phyloP scores from a whole-genome alignment of 2,888 invertebrate species.

The Apoda limacodes region DNA sequence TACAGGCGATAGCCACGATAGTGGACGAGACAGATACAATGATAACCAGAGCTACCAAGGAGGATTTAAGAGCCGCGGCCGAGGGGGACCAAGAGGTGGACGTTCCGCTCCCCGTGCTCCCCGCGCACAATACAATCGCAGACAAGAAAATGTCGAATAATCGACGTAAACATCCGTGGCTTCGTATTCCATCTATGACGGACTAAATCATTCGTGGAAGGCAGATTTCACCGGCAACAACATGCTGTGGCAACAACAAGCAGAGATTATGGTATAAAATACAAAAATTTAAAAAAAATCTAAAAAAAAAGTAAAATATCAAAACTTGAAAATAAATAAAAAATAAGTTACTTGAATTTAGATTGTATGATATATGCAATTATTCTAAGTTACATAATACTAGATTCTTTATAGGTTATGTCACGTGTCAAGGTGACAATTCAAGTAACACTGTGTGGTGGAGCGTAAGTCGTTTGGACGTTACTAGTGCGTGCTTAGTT shows the following conservation, averaged over 20 bases:
- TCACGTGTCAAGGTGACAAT: constrained; percentile 34
- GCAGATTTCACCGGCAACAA: constrained; percentile 79
- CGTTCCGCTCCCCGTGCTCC: constrained; percentile 28
- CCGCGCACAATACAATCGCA: constrained; percentile 41
- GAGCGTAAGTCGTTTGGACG: no score
- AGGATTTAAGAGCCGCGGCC: constrained; percentile 68
- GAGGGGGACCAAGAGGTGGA: constrained; percentile 41
- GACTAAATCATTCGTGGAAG: constrained; percentile 72
- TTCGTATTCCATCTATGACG: constrained; percentile 32
- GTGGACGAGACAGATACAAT: constrained; percentile 61
- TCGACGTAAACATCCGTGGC: constrained; percentile 19
- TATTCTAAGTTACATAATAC: constrained; percentile 66
- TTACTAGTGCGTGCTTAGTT: constrained; percentile 43
- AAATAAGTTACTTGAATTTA: constrained; percentile 68
- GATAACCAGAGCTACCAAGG: constrained; percentile 63
- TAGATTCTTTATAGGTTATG: constrained; percentile 59
- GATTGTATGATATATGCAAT: constrained; percentile 67
- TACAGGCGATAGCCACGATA: constrained; percentile 50
- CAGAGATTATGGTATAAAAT: constrained; percentile 71
- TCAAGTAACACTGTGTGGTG: constrained; percentile 29
- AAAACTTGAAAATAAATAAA: constrained; percentile 67
- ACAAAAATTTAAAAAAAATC: constrained; percentile 39
- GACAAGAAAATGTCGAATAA: constrained; percentile 50
- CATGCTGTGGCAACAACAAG: constrained; percentile 66
- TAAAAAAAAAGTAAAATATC: constrained; percentile 71